Base-by-base conservation (phyloP, 1,140 invertebrate genomes). In the Drosophila ohnishii region DNA sequence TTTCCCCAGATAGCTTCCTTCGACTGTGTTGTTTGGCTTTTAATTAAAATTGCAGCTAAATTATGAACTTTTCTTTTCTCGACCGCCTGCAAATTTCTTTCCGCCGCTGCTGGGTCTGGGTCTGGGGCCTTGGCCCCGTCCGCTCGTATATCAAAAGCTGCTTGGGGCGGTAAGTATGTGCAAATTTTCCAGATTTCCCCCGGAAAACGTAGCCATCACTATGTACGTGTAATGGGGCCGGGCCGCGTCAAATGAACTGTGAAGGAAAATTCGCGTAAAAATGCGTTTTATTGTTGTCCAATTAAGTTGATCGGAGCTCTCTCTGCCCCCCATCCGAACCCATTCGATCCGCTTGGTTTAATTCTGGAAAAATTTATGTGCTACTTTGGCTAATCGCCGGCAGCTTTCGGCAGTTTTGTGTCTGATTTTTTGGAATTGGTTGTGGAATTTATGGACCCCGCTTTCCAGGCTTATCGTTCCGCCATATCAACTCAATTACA, bases 31-130 rank as follows among this genome's bases (percentile, higher is more conserved):
- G 42, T 63, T 75, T 87, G 75, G 63, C 79, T 82, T 86, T 86
- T 86, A 86, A 86, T 86, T 86, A 86, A 86, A 86, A 83, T 79
- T 63, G 75, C 83, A 58, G 71, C 75, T 79, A 86, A 87, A 86
- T 86, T 86, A 86, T 86, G 82, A 86, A 87, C 78, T 86, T 86
- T 86, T 86, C 82, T 82, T 86, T 71, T 87, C 83, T 87, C 78
- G 75, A 65, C 75, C 83, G 83, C 53, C 66, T 86, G 82, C 57
- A 79, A 86, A 86, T 87, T 87, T 85, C 56, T 66, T 87, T 69
- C 13, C 13, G 45, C 4, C 3, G 59, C 66, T 72, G 62, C 65
- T 81, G 73, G 58, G 82, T 81, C 82, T 69, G 53, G 62, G 62
- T 44, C 55, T 53, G 47, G 16, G 37, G 25, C 35, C 22, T 47